phyloP scores from a whole-genome alignment of 2,888 invertebrate genomes.

The Spialia ferax region DNA sequence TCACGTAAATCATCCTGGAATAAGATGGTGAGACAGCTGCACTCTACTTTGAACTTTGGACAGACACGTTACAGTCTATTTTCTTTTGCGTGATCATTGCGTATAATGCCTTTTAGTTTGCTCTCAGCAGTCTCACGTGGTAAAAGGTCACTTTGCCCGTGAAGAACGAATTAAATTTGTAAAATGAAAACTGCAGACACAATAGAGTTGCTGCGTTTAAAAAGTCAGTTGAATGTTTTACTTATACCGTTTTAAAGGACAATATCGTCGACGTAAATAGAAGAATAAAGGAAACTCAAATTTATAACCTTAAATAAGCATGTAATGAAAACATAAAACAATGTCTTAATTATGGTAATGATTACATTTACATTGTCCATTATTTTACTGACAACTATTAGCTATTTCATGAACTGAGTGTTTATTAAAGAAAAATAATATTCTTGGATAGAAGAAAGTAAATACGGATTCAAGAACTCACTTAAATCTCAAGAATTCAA shows the following conservation, averaged over 20 bases:
- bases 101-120: constrained; percentile 42
- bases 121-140: constrained; percentile 62
- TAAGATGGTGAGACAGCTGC: constrained; percentile 54
- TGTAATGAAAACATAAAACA: too few relatives aligned
- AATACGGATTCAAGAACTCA: too few relatives aligned
- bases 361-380: too few relatives aligned
- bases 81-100: constrained; percentile 11
- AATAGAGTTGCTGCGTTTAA: constrained; percentile 34
- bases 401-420: too few relatives aligned
- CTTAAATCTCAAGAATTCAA: too few relatives aligned
- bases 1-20: constrained; percentile 74
- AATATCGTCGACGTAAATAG: neutral
- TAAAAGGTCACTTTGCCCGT: constrained; percentile 70
- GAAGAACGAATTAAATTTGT: constrained; percentile 71
- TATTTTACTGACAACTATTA: too few relatives aligned
- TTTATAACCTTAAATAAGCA: too few relatives aligned
- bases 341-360: too few relatives aligned
- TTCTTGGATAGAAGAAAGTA: too few relatives aligned
- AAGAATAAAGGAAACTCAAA: neutral
- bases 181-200: constrained; percentile 51
- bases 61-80: constrained; percentile 17
- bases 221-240: constrained; percentile 24
- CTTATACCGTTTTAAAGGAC: neutral
- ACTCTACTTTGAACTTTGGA: constrained; percentile 29
- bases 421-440: too few relatives aligned